Percentiles rank a stretch among this genome's conserved stretches.
phyloP scores from a whole-genome alignment of 2,113 vertebrate species.

The Leucosticte australis region DNA sequence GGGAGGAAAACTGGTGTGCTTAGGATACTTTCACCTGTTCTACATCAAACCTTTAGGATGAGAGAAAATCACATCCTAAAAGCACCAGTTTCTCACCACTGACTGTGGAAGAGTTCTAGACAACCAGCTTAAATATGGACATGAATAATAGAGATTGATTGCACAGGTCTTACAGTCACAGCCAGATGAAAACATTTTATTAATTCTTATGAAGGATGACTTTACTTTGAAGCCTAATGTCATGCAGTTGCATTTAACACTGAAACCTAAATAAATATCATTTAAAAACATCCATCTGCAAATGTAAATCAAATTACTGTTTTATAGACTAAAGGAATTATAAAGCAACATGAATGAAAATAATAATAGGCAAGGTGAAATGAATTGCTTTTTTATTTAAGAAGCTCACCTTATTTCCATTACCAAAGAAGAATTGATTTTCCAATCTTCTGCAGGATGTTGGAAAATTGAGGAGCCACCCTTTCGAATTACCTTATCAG shows the following conservation, averaged over 20 bases:
- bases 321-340: neutral
- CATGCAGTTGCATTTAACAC: neutral
- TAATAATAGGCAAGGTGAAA: neutral
- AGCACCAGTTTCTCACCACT: neutral
- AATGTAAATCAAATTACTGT: conserved; percentile 12
- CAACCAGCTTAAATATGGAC: neutral
- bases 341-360: neutral
- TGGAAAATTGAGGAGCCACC: conserved; percentile 76
- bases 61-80: neutral
- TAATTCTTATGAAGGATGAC: neutral
- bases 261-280: neutral
- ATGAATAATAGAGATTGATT: neutral
- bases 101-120: neutral
- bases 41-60: neutral
- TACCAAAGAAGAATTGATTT: conserved; percentile 85
- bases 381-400: neutral
- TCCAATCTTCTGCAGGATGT: conserved; percentile 78
- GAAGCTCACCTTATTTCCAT: conserved; percentile 84
- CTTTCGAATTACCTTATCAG: conserved; percentile 77
- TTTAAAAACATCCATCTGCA: neutral
- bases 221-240: neutral
- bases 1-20: neutral
- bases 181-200: neutral
- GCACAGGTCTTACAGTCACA: neutral
- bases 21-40: neutral